phyloP scores from a whole-genome alignment of 1,140 invertebrate species.

The Lasioglossum baleicum region DNA sequence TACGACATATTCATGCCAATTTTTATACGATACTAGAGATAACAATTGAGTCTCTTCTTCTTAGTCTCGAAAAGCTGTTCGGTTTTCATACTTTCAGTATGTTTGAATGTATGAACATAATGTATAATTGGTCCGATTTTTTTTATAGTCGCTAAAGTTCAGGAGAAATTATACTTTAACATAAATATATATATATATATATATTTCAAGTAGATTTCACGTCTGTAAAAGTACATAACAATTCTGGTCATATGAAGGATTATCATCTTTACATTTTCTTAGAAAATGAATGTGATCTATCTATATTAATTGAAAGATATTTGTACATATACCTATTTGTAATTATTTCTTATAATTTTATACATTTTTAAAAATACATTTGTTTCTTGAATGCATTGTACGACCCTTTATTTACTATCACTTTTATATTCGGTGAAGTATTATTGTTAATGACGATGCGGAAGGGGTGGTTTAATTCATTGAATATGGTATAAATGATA shows the following conservation, averaged over 20 bases:
- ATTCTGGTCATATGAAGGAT: too few species aligned
- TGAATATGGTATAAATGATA: background rate
- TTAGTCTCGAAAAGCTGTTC: background rate
- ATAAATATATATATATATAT: too few species aligned
- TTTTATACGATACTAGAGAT: background rate
- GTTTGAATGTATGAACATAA: background rate
- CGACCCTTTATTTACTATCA: background rate
- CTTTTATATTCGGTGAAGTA: background rate
- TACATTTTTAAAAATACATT: constrained; percentile 9
- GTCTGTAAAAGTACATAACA: too few species aligned
- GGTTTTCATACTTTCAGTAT: background rate
- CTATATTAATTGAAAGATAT: background rate
- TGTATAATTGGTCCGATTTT: background rate
- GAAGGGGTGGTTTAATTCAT: too few species aligned
- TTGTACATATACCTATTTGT: constrained; percentile 5
- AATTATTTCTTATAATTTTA: constrained; percentile 4
- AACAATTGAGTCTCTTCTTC: background rate
- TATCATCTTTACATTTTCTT: background rate
- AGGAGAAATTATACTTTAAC: background rate
- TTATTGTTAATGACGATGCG: too few species aligned
- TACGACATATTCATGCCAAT: background rate
- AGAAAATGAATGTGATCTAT: background rate
- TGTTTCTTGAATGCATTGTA: background rate
- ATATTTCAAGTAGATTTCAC: too few species aligned
- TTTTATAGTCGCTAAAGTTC: background rate